Evolutionary conservation across 2,888 invertebrate species (phyloP), one percentile per base, ranked within the genome.

Genomic region (Phyto melanocephala): DNA sequence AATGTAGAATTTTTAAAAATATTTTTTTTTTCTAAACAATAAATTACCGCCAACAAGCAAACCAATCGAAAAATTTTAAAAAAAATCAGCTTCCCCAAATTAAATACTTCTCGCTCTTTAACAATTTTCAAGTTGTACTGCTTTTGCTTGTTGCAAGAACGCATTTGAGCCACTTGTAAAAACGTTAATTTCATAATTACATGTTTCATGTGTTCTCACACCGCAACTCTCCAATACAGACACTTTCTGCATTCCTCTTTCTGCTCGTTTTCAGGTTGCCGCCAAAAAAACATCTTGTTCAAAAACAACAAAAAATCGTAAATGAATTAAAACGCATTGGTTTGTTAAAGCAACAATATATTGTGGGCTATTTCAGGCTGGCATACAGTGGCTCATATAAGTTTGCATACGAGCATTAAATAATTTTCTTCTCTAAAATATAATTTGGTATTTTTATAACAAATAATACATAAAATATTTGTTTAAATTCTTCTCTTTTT

Each of bases 131-230:
- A 54, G 60, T 76, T 77, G 28, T 40, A 15, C 33, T 56, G 13
- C 37, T 65, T 50, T 58, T 42, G 56, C 50, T 71, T 33, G 45
- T n/a, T 70, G 71, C 67, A 75, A 28, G 3, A n/a, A 42, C 67
- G 62, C 76, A 79, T 88, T 86, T 86, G 83, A 87, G 88, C 88
- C 88, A 88, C 88, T 88, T 89, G 78, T 81, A 67, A 84, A 88
- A 89, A 88, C 88, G 89, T 88, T 89, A 89, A 89, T 89, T 89
- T 88, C 88, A 88, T 89, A 89, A 89, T 89, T 89, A 87, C 89
- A 89, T 89, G 88, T 89, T 89, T 89, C 89, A 89, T 89, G 87
- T 78, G 60, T 75, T 75, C 86, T 86, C 87, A 85, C 83, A 83
- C 86, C 56, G 24, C 15, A n/a, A 1, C 13, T 13, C 20, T 7